Evolutionary conservation across 1,140 invertebrate genomes (phyloP).

Genomic region (Drosophila micromelanica): DNA sequence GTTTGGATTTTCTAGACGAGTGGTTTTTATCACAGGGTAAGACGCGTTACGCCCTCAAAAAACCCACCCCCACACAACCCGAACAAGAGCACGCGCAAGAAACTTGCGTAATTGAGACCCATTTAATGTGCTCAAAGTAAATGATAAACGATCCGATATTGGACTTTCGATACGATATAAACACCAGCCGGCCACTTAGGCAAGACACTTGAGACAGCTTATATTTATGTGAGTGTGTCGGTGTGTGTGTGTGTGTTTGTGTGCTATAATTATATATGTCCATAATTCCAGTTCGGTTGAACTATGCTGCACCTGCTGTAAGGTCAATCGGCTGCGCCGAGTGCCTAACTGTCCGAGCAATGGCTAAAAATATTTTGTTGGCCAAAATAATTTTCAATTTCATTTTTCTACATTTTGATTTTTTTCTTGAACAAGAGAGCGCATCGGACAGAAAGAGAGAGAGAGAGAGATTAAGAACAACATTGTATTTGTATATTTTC

Average conservation of each 20-base stretch:
- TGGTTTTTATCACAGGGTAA: conserved; percentile 84
- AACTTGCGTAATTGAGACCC: conserved; percentile 73
- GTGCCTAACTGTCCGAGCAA: conserved; percentile 16
- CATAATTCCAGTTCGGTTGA: conserved; percentile 74
- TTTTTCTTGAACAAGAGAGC: conserved; percentile 16
- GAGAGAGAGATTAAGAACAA: conserved; percentile 8
- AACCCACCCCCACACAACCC: conserved; percentile 17
- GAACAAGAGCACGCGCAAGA: conserved; percentile 13
- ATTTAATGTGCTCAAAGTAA: conserved; percentile 30
- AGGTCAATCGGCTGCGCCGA: conserved; percentile 59
- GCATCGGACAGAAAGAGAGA: too few species aligned
- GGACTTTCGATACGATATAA: conserved; percentile 12
- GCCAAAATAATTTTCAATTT: conserved; percentile 51
- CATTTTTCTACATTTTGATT: conserved; percentile 36
- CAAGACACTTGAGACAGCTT: not conserved
- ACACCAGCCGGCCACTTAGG: conserved; percentile 5
- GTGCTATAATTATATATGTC: conserved; percentile 40
- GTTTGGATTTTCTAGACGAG: conserved; percentile 84
- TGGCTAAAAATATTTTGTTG: conserved; percentile 54
- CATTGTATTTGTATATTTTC: conserved; percentile 26
- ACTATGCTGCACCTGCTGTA: conserved; percentile 72
- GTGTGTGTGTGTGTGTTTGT: not conserved
- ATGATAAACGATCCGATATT: conserved; percentile 42
- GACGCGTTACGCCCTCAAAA: conserved; percentile 25
- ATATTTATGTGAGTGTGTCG: conserved; percentile 2